Conservation (phyloP, 2,113 vertebrate genomes). For the Egretta garzetta region DNA sequence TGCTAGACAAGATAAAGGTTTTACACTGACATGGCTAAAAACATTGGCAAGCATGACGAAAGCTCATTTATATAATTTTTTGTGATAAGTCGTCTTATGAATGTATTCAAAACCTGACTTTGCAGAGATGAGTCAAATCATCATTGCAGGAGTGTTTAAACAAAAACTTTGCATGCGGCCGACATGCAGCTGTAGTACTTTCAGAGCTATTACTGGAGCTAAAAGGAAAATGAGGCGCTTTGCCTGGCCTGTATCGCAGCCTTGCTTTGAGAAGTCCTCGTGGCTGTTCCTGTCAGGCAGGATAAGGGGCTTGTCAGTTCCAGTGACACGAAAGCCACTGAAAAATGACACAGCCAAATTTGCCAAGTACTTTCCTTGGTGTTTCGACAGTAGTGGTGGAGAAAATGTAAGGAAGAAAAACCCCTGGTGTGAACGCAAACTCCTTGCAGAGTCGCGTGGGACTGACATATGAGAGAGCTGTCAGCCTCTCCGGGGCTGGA, state of each 20-base stretch:
- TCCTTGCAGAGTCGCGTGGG: not conserved
- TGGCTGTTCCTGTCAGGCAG: not conserved
- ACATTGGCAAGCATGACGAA: not conserved
- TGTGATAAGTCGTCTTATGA: not conserved
- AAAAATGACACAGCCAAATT: not conserved
- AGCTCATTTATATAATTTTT: not conserved
- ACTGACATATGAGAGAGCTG: not conserved
- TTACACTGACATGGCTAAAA: not conserved
- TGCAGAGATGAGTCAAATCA: not conserved
- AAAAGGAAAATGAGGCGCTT: not conserved
- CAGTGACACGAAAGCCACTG: not conserved
- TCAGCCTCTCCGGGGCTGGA: not conserved
- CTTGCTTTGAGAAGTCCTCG: not conserved
- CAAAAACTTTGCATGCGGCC: not conserved
- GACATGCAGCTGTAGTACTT: rapidly evolving
- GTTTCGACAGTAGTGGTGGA: not conserved
- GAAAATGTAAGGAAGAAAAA: not conserved
- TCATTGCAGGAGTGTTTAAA: not conserved
- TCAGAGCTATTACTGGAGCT: not conserved
- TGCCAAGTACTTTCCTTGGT: not conserved
- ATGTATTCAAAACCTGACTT: not conserved
- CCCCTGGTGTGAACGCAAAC: rapidly evolving
- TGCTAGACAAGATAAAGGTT: not conserved
- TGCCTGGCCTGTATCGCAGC: not conserved
- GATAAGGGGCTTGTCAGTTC: not conserved